Conservation (phyloP, 2,797 vertebrate genomes). For the Betta splendens region DNA sequence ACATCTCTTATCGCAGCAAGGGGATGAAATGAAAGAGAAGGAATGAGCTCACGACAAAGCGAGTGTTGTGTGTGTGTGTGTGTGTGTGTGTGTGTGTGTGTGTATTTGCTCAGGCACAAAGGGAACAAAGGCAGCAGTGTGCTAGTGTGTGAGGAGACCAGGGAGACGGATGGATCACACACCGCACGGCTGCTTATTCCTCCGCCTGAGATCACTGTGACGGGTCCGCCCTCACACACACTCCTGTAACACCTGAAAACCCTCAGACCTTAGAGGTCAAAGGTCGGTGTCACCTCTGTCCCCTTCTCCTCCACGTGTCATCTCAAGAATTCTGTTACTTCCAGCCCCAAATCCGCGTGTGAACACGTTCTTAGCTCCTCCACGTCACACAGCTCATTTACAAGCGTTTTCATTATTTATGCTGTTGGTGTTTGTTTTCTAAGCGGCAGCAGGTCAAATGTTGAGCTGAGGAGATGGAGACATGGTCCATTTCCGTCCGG, state of each 20-base stretch:
- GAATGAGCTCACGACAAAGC: slow-evolving; percentile 11
- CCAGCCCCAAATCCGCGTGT: too few relatives aligned
- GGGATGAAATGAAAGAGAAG: slow-evolving; percentile 40
- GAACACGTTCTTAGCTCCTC: too few relatives aligned
- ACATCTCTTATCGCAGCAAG: slow-evolving; percentile 29
- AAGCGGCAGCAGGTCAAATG: background rate
- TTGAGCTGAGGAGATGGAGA: slow-evolving; percentile 37
- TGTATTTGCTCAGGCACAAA: slow-evolving; percentile 68
- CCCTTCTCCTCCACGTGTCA: too few relatives aligned
- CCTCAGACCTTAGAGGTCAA: too few relatives aligned
- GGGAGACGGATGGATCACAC: slow-evolving; percentile 47
- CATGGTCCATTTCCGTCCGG: slow-evolving; percentile 32
- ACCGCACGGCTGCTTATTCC: slow-evolving; percentile 38
- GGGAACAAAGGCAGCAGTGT: slow-evolving; percentile 75
- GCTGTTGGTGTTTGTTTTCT: background rate
- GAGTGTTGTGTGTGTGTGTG: slow-evolving; percentile 26
- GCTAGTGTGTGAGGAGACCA: slow-evolving; percentile 36
- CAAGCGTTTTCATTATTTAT: background rate
- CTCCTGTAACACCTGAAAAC: slow-evolving; percentile 31
- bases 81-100: slow-evolving; percentile 32
- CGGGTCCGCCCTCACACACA: slow-evolving; percentile 26
- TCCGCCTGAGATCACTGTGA: slow-evolving; percentile 56
- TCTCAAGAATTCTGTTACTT: too few relatives aligned
- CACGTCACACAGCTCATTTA: background rate
- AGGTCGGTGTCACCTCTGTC: too few relatives aligned